Base-by-base conservation (phyloP, 2,113 vertebrate species). In the Speoplatyrhinus poulsoni region DNA sequence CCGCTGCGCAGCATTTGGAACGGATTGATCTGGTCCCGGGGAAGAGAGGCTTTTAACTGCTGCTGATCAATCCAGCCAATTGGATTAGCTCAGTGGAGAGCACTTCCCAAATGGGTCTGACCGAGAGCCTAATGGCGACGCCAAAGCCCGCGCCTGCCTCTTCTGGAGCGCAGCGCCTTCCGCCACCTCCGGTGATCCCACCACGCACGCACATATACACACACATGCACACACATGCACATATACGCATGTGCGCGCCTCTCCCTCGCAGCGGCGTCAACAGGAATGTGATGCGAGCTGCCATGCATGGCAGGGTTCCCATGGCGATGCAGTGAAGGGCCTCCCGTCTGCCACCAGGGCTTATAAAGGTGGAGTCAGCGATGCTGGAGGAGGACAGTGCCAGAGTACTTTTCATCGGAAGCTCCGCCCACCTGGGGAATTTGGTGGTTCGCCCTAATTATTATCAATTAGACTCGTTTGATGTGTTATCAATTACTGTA, bases 1-100 rank as follows among this genome's bases (percentile, higher is more conserved):
- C 76, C 76, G 78, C 68, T 82, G 78, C 83, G 86, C 85, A 85
- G 67, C 84, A 86, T 83, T 75, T 83, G 80, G 74, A 85, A 81
- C 47, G 50, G 65, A 88, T 76, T 72, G 75, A 79, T 85, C 72
- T 41, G 74, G 82, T 82, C 73, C 26, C 82, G 81, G 85, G 87
- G 85, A 90, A 88, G 87, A 86, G 84, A 86, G 79, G 88, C 87
- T 91, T 91, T 91, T 91, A 91, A 89, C 85, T 83, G 85, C 85
- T 83, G 85, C 87, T 82, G 82, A 91, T 89, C 88, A 90, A 89
- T 90, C 87, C 75, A 62, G 70, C 76, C 82, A 88, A 91, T 90
- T 81, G 79, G 80, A 90, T 91, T 90, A 88, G 80, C 68, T 67
- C 75, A 67, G 77, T 86, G 69, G 83, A 86, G 63, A 89, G 87